Conservation (phyloP, 2,888 invertebrate genomes). For the Petrophora chlorosata region DNA sequence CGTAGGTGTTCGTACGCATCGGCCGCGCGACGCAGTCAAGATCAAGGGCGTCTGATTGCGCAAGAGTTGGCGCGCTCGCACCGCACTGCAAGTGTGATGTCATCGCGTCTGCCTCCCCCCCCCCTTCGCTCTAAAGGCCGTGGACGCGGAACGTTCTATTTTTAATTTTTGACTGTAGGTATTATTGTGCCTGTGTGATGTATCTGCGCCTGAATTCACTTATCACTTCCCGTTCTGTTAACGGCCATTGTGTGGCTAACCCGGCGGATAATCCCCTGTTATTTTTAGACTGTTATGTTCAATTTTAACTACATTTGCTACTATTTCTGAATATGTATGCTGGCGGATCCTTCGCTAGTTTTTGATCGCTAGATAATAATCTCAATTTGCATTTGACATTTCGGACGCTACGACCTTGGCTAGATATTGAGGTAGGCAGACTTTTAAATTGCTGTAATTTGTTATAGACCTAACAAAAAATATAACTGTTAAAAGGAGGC, state of each 20-base stretch:
- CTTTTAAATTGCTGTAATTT: slow-evolving; percentile 18
- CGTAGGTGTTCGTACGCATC: slow-evolving; percentile 72
- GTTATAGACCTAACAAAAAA: slow-evolving; percentile 11
- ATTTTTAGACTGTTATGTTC: background rate
- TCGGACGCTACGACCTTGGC: slow-evolving; percentile 27
- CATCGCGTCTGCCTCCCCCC: slow-evolving; percentile 69
- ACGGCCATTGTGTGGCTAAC: background rate
- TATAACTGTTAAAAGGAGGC: slow-evolving; percentile 9
- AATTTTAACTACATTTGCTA: no score
- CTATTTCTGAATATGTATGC: background rate
- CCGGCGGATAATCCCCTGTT: background rate
- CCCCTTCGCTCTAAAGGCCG: slow-evolving; percentile 62
- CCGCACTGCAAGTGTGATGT: slow-evolving; percentile 80
- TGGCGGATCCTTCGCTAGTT: slow-evolving; percentile 6
- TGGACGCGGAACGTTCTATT: slow-evolving; percentile 75
- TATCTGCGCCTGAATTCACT: slow-evolving; percentile 14
- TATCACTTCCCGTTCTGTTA: slow-evolving; percentile 31
- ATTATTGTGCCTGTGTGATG: slow-evolving; percentile 26
- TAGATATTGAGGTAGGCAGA: slow-evolving; percentile 31
- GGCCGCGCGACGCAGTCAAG: slow-evolving; percentile 82
- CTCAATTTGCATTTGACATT: slow-evolving; percentile 25
- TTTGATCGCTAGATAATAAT: slow-evolving; percentile 6
- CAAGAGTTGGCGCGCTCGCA: slow-evolving; percentile 81
- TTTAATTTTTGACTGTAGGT: slow-evolving; percentile 51
- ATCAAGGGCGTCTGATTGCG: slow-evolving; percentile 83